Conservation (phyloP, 2,113 vertebrate species). For the Steatornis caripensis region DNA sequence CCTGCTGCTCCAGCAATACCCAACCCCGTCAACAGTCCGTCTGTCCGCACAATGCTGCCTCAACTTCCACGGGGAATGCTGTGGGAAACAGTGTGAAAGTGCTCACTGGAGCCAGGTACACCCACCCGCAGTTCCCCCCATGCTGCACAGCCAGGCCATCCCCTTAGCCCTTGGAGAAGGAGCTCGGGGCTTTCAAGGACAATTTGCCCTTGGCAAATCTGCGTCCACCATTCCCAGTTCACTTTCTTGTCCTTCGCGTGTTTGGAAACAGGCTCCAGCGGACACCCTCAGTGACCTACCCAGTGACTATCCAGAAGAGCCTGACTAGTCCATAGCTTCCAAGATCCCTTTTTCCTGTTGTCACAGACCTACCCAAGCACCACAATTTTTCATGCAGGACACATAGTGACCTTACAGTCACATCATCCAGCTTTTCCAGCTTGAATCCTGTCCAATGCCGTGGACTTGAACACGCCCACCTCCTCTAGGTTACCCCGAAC, state of each 20-base stretch:
- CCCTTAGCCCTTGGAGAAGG: background rate
- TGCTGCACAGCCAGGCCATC: background rate
- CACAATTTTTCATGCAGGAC: accelerated
- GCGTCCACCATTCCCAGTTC: accelerated
- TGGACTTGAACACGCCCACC: background rate
- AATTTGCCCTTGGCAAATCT: background rate
- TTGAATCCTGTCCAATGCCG: accelerated
- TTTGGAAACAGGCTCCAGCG: background rate
- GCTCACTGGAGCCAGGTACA: background rate
- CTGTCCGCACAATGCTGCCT: background rate
- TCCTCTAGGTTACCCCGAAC: background rate
- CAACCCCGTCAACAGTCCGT: background rate
- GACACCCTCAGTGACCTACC: background rate
- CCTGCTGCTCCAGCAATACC: background rate
- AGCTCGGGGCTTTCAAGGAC: background rate
- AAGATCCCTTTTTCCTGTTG: background rate
- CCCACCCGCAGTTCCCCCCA: accelerated
- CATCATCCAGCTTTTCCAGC: background rate
- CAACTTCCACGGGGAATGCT: background rate
- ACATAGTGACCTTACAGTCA: background rate
- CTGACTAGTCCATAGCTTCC: background rate
- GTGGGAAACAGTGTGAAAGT: background rate
- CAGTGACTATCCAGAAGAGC: background rate
- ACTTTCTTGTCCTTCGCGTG: accelerated
- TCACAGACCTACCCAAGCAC: background rate